Conservation (phyloP, 2,113 vertebrate genomes). For the Capreolus pygargus region DNA sequence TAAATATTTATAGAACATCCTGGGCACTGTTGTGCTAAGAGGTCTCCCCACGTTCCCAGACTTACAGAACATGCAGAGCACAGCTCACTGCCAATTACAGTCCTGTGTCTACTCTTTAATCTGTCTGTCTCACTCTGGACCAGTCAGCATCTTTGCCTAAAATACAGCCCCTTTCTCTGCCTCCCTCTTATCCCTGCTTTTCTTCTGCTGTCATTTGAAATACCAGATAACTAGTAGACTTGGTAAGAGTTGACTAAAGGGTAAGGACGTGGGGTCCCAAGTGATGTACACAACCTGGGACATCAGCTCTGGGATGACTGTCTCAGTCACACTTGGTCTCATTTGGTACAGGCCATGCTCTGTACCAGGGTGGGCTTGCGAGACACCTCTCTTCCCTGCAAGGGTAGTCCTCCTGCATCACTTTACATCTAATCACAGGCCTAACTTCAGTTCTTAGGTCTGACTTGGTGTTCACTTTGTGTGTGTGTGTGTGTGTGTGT, state of each 20-base stretch:
- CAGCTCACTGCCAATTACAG: background rate
- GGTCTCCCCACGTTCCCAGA: background rate
- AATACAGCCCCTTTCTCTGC: background rate
- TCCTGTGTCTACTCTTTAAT: background rate
- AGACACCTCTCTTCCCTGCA: background rate
- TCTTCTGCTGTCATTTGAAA: background rate
- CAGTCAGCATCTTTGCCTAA: accelerated
- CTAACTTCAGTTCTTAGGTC: background rate
- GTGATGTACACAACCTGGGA: background rate
- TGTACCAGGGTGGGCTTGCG: background rate
- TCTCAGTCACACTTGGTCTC: too few relatives aligned
- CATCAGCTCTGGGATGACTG: accelerated
- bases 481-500: too few relatives aligned
- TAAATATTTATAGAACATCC: background rate
- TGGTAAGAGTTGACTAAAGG: background rate
- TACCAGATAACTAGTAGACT: background rate
- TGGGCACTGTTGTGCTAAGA: background rate
- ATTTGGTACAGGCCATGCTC: background rate
- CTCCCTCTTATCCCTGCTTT: background rate
- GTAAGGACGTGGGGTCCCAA: background rate
- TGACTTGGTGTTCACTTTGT: background rate
- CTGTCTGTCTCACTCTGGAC: background rate
- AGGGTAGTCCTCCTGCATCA: accelerated
- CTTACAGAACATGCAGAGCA: background rate
- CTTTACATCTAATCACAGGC: background rate